Conservation (phyloP, 1,140 invertebrate species). For the Physella acuta region DNA sequence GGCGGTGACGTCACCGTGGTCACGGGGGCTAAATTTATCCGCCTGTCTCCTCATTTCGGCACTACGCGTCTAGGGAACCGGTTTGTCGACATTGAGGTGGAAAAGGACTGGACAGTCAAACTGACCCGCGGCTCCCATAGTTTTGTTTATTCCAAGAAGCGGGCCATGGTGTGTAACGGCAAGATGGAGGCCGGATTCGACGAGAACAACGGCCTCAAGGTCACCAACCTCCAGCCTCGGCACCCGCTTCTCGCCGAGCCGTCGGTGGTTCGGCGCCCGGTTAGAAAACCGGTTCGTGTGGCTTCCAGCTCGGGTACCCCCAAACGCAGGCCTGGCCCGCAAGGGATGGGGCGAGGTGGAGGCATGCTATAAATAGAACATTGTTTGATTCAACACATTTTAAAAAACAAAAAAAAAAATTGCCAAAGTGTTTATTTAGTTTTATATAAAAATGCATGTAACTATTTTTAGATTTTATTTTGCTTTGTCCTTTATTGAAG, state of each 20-base stretch:
- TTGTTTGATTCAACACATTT: too few species aligned
- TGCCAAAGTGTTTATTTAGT: too few species aligned
- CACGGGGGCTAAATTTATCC: conserved; percentile 44
- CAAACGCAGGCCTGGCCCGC: conserved; percentile 9
- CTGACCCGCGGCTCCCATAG: conserved; percentile 37
- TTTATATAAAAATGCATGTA: too few species aligned
- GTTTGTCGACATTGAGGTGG: conserved; percentile 44
- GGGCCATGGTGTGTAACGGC: conserved; percentile 44
- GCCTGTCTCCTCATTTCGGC: conserved; percentile 38
- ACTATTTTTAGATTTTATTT: too few species aligned
- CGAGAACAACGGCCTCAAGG: conserved; percentile 34
- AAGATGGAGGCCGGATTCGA: conserved; percentile 48
- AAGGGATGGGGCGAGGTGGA: background rate
- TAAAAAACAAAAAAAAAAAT: too few species aligned
- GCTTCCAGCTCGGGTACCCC: background rate
- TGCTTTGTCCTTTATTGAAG: too few species aligned
- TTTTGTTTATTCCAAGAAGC: conserved; percentile 33
- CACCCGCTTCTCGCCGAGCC: conserved; percentile 22
- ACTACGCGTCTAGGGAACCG: conserved; percentile 38
- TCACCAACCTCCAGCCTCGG: conserved; percentile 21
- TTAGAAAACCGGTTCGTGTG: conserved; percentile 3
- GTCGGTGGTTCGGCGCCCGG: conserved; percentile 2
- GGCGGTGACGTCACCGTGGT: conserved; percentile 47
- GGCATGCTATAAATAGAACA: conserved; percentile 2
- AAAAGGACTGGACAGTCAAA: conserved; percentile 39